Conservation (phyloP, 92 coral and sea anemone species). For the Siderastrea radians region DNA sequence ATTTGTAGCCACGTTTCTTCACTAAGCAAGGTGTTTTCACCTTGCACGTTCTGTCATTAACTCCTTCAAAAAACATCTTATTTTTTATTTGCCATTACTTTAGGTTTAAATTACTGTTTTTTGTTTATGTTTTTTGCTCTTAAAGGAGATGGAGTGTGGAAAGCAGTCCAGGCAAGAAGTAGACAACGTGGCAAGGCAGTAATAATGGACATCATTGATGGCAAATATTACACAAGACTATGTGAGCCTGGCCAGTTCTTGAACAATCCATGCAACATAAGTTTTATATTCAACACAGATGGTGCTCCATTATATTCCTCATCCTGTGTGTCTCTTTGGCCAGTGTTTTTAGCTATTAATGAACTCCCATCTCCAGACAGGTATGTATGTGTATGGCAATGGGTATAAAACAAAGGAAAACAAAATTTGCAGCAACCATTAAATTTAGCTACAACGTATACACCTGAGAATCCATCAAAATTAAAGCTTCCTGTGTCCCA, state of each 20-base stretch:
- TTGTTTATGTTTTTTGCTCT: not conserved
- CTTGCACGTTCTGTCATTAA: no score
- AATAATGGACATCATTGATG: slow-evolving; percentile 65
- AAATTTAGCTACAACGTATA: no score
- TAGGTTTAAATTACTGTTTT: not conserved
- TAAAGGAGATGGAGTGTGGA: slow-evolving; percentile 52
- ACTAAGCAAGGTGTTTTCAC: no score
- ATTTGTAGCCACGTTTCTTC: no score
- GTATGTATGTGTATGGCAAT: not conserved
- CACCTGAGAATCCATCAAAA: no score
- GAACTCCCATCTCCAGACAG: slow-evolving; percentile 77
- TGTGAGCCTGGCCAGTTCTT: slow-evolving; percentile 65
- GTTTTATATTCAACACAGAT: slow-evolving; percentile 78
- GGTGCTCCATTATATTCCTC: slow-evolving; percentile 71
- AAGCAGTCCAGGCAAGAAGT: slow-evolving; percentile 41
- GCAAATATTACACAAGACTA: slow-evolving; percentile 43
- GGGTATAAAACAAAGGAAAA: no score
- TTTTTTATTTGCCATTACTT: not conserved
- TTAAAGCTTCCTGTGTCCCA: no score
- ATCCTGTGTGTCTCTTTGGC: slow-evolving; percentile 68
- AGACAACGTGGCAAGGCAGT: slow-evolving; percentile 30
- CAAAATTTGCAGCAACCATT: no score
- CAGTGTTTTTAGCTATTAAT: slow-evolving; percentile 68
- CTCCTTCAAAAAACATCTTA: no score
- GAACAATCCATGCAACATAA: slow-evolving; percentile 32